Base-by-base conservation (phyloP, 2,797 vertebrate genomes). In the Lemur catta region DNA sequence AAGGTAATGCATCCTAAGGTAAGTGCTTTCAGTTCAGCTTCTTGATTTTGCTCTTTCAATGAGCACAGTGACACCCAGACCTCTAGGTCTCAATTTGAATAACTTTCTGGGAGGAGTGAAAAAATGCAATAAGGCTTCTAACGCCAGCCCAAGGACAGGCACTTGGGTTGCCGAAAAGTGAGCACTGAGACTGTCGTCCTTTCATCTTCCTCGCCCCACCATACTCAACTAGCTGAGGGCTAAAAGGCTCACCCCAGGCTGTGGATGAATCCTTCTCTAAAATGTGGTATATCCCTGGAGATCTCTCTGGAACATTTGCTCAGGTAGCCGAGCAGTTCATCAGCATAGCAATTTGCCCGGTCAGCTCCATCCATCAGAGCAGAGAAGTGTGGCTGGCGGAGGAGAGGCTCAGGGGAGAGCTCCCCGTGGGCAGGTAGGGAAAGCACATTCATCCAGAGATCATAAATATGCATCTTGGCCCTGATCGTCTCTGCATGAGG, bases 301-400 rank as follows among this genome's bases (percentile, higher is more conserved):
- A 97, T 87, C 78, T 96, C 89, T 6, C 91, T 30, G 93, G 96
- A 97, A 98, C 97, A 93, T 97, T 98, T 97, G 94, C 97, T 94
- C 95, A 91, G 97, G 97, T 94, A 98, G 95, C 96, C 82, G 91
- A 96, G 52, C 74, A 30, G 94, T 96, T 98, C 97, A 98, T 98
- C 98, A 98, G 94, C 98, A 98, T 98, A 98, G 87, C 94, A 80
- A 98, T 98, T 98, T 98, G 98, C 97, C 98, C 91, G 86, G 76
- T 63, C 93, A 84, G 97, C 98, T 98, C 97, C 98, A 97, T 97
- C 97, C 97, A 46, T 89, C 95, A 97, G 94, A 97, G 96, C 96
- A 72, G 96, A 95, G 95, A 84, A 78, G 85, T 71, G 80, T 84
- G 88, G 78, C 90, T 94, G 81, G 96, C 7, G 18, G 76, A 95